Percentiles rank a stretch among this genome's conserved stretches.
Evolutionary conservation across 2,797 vertebrate species (phyloP).

Genomic region (Spinus olivaceus): DNA sequence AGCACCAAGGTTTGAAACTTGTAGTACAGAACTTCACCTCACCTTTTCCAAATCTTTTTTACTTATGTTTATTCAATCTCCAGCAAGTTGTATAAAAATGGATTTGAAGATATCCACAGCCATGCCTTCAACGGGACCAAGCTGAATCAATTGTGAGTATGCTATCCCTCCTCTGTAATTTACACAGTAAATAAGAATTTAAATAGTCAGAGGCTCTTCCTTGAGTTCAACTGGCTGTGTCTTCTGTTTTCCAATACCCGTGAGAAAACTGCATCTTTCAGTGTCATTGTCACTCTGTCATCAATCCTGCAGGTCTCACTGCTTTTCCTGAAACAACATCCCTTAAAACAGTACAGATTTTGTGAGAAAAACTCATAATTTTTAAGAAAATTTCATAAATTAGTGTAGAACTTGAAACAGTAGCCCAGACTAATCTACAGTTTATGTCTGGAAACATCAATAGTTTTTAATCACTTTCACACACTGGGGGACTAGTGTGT

Average conservation of each 20-base stretch:
- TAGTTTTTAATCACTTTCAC: background rate
- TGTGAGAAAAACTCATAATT: background rate
- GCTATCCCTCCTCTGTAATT: background rate
- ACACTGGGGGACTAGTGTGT: rapidly evolving
- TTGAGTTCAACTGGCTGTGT: background rate
- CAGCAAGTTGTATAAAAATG: conserved; percentile 88
- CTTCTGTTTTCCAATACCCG: background rate
- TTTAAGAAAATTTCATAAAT: background rate
- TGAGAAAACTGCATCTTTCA: background rate
- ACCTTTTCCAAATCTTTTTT: background rate
- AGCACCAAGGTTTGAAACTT: background rate
- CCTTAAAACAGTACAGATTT: background rate
- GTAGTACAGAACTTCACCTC: background rate
- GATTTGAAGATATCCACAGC: conserved; percentile 87
- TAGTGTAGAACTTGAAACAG: background rate
- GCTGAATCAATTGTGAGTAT: conserved; percentile 86
- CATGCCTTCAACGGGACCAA: conserved; percentile 90
- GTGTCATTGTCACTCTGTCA: background rate
- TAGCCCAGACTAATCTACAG: background rate
- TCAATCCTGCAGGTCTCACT: background rate
- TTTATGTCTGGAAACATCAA: background rate
- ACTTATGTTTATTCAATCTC: background rate
- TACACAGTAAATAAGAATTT: background rate
- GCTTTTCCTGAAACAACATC: background rate
- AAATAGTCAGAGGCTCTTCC: background rate